Conservation (phyloP, 2,888 invertebrate species). For the Meiosimyza decipiens region DNA sequence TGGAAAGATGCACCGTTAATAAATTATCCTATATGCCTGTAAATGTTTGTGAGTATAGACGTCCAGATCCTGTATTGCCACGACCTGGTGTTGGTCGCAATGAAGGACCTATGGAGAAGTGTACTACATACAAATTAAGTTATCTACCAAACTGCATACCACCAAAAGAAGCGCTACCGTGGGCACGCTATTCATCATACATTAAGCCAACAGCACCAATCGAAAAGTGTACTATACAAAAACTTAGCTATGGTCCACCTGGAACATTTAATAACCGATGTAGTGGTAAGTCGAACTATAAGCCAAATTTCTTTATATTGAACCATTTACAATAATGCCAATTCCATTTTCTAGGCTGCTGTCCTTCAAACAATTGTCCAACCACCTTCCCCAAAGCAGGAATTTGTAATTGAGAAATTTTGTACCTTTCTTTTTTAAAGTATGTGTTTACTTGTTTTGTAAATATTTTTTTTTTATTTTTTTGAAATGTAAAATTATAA, state of each 20-base stretch:
- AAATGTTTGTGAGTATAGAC: constrained; percentile 55
- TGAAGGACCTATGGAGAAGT: constrained; percentile 57
- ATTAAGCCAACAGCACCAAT: constrained; percentile 59
- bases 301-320: background rate
- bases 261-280: constrained; percentile 64
- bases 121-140: constrained; percentile 71
- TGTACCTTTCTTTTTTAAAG: constrained; percentile 30
- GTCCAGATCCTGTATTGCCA: constrained; percentile 53
- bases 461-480: constrained; percentile 29
- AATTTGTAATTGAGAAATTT: constrained; percentile 52
- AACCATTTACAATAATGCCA: background rate
- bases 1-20: constrained; percentile 64
- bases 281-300: constrained; percentile 51
- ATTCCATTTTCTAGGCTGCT: constrained; percentile 40
- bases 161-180: constrained; percentile 60
- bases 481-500: constrained; percentile 39
- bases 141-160: constrained; percentile 68
- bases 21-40: constrained; percentile 64
- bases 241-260: constrained; percentile 73
- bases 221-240: constrained; percentile 71
- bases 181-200: constrained; percentile 58
- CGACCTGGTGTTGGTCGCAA: constrained; percentile 58
- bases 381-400: constrained; percentile 59
- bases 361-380: constrained; percentile 39
- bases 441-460: constrained; percentile 29